Conservation (phyloP, 2,888 invertebrate species). For the Stramonita haemastoma region DNA sequence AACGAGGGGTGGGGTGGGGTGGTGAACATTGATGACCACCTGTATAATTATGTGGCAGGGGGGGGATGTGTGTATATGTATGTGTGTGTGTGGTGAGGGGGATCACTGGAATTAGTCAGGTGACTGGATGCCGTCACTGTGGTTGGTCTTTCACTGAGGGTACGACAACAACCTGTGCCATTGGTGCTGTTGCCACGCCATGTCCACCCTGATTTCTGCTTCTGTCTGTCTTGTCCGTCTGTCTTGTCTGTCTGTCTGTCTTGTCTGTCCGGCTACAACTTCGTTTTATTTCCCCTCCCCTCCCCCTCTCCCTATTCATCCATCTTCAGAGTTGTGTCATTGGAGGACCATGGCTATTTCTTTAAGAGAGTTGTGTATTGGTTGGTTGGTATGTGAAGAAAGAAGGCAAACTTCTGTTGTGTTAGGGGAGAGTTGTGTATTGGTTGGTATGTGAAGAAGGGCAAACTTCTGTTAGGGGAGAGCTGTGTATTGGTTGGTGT, state of each 20-base stretch:
- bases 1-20: not conserved
- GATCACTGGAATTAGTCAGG: not conserved
- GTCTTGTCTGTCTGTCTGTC: not conserved
- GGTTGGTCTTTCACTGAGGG: conserved; percentile 24
- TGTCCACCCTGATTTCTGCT: not conserved
- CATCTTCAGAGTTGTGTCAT: too few species aligned
- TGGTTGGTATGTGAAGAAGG: not conserved
- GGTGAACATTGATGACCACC: not conserved
- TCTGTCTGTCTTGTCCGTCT: not conserved
- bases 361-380: not conserved
- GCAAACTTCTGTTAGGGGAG: not conserved
- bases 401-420: not conserved
- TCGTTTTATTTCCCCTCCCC: not conserved
- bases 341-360: too few species aligned
- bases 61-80: not conserved
- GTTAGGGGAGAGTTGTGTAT: not conserved
- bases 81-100: not conserved
- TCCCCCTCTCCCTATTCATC: too few species aligned
- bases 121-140: conserved; percentile 23
- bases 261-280: not conserved
- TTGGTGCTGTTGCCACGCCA: conserved; percentile 2
- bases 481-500: not conserved
- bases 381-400: not conserved
- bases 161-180: not conserved
- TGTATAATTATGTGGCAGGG: not conserved